These are phyloP conservation scores for Oryzias sinensis DNA, from an alignment of 2,797 vertebrate species.

Conservation along the genomic window DNA sequence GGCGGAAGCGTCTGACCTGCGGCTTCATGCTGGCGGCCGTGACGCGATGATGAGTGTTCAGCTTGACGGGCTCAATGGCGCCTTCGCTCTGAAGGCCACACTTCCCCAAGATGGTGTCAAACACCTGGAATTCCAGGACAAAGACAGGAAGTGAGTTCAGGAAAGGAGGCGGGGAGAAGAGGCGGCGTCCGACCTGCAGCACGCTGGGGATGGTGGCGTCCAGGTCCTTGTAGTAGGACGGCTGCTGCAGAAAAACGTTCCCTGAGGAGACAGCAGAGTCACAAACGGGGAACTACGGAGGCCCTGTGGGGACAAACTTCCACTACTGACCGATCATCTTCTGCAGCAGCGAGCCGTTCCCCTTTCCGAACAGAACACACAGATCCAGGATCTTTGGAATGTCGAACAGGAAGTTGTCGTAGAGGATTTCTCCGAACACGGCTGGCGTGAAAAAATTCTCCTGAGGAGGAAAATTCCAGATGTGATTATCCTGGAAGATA, in stretches of 20 bases:
- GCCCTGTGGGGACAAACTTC: not conserved
- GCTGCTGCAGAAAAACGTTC: slow-evolving; percentile 93
- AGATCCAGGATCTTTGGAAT: slow-evolving; percentile 97
- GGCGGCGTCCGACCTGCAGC: slow-evolving; percentile 56
- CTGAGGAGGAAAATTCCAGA: slow-evolving; percentile 57
- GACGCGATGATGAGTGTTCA: slow-evolving; percentile 75
- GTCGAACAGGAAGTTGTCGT: slow-evolving; percentile 96
- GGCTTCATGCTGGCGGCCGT: slow-evolving; percentile 85
- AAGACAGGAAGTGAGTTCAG: not conserved
- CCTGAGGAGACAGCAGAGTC: slow-evolving; percentile 64
- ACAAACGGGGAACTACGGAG: not conserved
- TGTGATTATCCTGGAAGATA: too few species aligned
- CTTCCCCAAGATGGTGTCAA: slow-evolving; percentile 84
- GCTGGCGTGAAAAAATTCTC: slow-evolving; percentile 90
- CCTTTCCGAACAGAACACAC: slow-evolving; percentile 94
- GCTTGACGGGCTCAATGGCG: slow-evolving; percentile 82
- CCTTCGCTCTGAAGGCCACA: slow-evolving; percentile 87
- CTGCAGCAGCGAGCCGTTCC: slow-evolving; percentile 86
- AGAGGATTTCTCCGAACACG: slow-evolving; percentile 94
- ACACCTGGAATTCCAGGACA: slow-evolving; percentile 76
- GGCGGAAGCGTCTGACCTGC: slow-evolving; percentile 71
- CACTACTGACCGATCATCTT: slow-evolving; percentile 90
- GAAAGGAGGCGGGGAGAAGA: not conserved
- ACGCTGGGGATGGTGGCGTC: slow-evolving; percentile 88
- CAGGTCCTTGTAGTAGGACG: slow-evolving; percentile 89